These are phyloP conservation scores for Synergus itoensis DNA, from an alignment of 2,888 invertebrate genomes.

Conservation along the genomic window DNA sequence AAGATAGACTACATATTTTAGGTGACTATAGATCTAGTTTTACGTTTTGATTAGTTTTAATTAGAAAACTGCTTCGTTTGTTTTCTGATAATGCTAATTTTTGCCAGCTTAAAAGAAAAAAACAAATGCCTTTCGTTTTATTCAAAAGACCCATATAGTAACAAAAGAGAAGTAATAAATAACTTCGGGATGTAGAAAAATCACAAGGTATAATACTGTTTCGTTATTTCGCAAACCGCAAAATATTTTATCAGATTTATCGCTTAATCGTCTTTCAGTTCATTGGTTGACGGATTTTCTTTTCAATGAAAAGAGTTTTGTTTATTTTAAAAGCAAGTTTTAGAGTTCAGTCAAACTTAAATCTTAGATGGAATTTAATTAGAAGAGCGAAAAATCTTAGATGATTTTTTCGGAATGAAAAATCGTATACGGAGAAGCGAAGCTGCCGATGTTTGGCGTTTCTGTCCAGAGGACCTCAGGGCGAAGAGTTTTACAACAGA, in stretches of 20 bases:
- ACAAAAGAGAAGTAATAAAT: background rate
- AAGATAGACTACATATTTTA: conserved; percentile 6
- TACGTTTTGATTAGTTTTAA: background rate
- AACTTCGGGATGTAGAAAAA: conserved; percentile 45
- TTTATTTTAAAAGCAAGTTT: background rate
- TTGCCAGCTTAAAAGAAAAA: background rate
- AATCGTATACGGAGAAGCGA: conserved; percentile 49
- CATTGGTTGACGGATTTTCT: conserved; percentile 49
- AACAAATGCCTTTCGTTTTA: background rate
- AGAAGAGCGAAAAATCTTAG: conserved; percentile 12
- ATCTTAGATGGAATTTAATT: background rate
- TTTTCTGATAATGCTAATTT: background rate
- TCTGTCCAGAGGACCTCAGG: conserved; percentile 51
- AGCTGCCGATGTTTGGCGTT: conserved; percentile 55
- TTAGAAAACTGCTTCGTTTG: conserved; percentile 35
- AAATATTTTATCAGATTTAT: conserved; percentile 20
- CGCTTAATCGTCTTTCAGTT: conserved; percentile 8
- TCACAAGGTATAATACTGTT: conserved; percentile 59
- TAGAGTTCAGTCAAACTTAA: conserved; percentile 5
- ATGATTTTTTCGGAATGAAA: conserved; percentile 43
- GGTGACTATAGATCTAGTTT: conserved; percentile 18
- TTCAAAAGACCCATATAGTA: background rate
- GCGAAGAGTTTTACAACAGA: conserved; percentile 50
- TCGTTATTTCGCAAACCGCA: conserved; percentile 40
- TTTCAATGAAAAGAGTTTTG: conserved; percentile 7